Percentiles rank a stretch among this genome's conserved stretches.
Evolutionary conservation across 2,888 invertebrate species (phyloP).

Genomic region (Thymelicus acteon): DNA sequence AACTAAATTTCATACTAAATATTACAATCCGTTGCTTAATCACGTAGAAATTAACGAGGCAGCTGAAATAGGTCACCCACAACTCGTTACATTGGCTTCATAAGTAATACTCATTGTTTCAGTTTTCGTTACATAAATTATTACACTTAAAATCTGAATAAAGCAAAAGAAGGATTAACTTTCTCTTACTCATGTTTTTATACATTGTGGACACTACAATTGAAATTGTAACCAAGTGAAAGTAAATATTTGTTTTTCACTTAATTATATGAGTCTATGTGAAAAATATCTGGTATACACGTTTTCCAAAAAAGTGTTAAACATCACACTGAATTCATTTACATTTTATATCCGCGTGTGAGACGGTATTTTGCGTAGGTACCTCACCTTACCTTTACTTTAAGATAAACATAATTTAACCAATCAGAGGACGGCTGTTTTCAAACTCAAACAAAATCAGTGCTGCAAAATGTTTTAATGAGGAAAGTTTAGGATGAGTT

Average conservation of each 20-base stretch:
- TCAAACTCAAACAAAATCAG: slow-evolving; percentile 30
- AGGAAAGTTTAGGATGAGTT: slow-evolving; percentile 34
- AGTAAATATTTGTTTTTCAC: too few species aligned
- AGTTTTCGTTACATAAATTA: slow-evolving; percentile 16
- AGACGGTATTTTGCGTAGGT: too few species aligned
- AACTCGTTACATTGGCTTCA: slow-evolving; percentile 30
- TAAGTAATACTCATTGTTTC: slow-evolving; percentile 33
- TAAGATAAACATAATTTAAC: slow-evolving; percentile 25
- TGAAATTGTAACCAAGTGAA: too few species aligned
- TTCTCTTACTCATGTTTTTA: too few species aligned
- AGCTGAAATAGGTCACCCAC: slow-evolving; percentile 32
- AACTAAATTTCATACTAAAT: slow-evolving; percentile 9
- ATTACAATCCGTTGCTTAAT: slow-evolving; percentile 28
- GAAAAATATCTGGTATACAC: too few species aligned
- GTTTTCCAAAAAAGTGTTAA: too few species aligned
- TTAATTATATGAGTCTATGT: too few species aligned
- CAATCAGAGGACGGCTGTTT: slow-evolving; percentile 26
- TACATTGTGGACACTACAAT: too few species aligned
- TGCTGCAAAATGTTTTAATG: slow-evolving; percentile 38
- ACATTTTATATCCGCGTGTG: too few species aligned
- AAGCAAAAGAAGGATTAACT: neutral
- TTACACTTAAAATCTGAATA: neutral
- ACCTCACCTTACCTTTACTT: neutral
- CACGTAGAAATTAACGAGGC: slow-evolving; percentile 35
- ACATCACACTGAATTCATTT: too few species aligned